A percentile compares a stretch with the other conserved stretches of the same genome.
phyloP scores from a whole-genome alignment of 2,888 invertebrate genomes.

The Eledone cirrhosa region DNA sequence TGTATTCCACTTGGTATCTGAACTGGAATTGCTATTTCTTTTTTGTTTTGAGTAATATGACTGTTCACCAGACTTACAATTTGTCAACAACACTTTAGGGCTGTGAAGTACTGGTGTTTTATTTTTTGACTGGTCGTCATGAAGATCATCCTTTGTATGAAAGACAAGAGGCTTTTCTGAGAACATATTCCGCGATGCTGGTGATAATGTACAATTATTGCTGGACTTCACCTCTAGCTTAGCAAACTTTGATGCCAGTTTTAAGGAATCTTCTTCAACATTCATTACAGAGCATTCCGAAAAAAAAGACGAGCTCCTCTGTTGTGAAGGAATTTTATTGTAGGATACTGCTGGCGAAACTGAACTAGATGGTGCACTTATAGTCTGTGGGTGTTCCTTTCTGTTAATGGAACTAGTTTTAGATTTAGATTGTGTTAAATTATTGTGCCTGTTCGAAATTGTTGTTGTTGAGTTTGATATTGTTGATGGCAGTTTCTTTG shows the following conservation, averaged over 20 bases:
- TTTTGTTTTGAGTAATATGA: conserved; percentile 30
- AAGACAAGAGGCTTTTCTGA: conserved; percentile 28
- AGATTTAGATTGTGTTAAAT: background rate
- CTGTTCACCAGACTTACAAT: conserved; percentile 37
- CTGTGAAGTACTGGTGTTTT: conserved; percentile 40
- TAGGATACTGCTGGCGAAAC: background rate
- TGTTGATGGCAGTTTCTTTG: background rate
- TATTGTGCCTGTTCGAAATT: too few species aligned
- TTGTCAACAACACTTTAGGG: conserved; percentile 52
- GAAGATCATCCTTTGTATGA: background rate
- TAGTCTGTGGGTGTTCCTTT: conserved; percentile 9
- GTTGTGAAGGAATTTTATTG: background rate
- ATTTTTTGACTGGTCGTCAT: background rate
- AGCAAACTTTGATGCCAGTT: conserved; percentile 14
- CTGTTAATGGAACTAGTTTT: background rate
- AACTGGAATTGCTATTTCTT: background rate
- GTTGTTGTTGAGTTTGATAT: too few species aligned
- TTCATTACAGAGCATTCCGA: background rate
- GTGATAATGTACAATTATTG: background rate
- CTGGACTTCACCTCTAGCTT: conserved; percentile 15
- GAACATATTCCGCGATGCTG: conserved; percentile 23
- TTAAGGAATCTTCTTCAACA: background rate
- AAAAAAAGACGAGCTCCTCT: background rate
- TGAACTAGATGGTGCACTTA: background rate
- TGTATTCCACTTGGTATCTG: background rate